These are phyloP conservation scores for Limnephilus lunatus DNA, from an alignment of 2,888 invertebrate genomes.

Conservation along the genomic window DNA sequence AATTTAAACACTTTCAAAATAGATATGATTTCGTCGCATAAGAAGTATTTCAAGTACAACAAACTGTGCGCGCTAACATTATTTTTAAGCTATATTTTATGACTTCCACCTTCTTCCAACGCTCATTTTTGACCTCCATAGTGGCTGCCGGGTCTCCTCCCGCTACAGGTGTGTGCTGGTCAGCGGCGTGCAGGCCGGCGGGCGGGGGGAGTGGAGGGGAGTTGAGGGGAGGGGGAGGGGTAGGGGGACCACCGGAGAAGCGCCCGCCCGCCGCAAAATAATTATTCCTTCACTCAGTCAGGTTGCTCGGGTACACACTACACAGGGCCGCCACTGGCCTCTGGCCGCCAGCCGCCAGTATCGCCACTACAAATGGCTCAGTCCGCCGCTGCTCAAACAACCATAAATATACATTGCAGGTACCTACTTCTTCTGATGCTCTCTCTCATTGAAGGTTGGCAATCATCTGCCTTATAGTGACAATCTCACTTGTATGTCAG, in stretches of 20 bases:
- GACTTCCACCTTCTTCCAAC: not conserved
- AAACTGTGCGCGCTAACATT: no score
- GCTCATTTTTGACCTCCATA: not conserved
- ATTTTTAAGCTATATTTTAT: not conserved
- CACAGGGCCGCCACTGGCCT: conserved; percentile 44
- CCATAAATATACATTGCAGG: no score
- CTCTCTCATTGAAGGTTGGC: not conserved
- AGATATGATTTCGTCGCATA: no score
- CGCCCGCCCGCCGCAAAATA: conserved; percentile 62
- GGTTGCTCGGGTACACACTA: conserved; percentile 11
- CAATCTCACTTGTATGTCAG: no score
- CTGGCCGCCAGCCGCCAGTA: not conserved
- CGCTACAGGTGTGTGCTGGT: conserved; percentile 22
- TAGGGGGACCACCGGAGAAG: conserved; percentile 60
- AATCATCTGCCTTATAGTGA: not conserved
- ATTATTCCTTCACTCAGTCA: conserved; percentile 53
- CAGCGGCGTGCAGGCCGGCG: conserved; percentile 32
- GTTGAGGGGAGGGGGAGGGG: conserved; percentile 10
- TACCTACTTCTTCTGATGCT: no score
- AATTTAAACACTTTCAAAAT: no score
- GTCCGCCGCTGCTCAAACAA: not conserved
- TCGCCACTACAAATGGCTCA: not conserved
- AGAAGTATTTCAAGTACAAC: no score
- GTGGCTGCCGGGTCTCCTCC: conserved; percentile 22
- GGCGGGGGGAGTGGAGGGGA: conserved; percentile 14